Base-by-base conservation (phyloP, 2,888 invertebrate genomes). In the Drosophila nigricruria region DNA sequence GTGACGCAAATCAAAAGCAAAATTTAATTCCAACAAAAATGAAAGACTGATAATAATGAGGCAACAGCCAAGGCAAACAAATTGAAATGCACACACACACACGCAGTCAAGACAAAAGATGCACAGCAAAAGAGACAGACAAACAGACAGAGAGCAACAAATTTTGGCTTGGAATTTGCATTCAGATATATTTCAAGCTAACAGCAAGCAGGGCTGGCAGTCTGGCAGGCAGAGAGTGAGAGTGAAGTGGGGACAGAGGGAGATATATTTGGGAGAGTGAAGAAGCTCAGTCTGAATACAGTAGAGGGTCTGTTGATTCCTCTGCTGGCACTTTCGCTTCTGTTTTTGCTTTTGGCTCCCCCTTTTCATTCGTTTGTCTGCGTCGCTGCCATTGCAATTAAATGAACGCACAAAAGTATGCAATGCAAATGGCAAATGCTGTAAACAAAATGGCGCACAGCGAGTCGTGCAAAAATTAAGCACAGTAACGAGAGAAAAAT, bases 371-470 rank as follows among this genome's bases (percentile, higher is more conserved):
- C 49, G n/a, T 52, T 53, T 50, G 50, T 45, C 42, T 66, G 50
- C 50, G 49, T 57, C 65, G 56, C 61, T 66, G 72, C 58, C 61
- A 60, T 64, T 77, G 87, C 83, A 83, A 86, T 85, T 86, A 86
- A 83, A 73, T 77, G 73, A 66, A 77, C 72, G 77, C 75, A 75
- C 78, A 82, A 80, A 77, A 82, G 78, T 75, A 83, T 86, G 84
- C 87, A 70, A 81, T 74, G 82, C 57, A 62, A 84, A 81, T 73
- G 63, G 65, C 42, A 65, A 61, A 54, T 38, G 10, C 32, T 43
- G 43, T 53, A 63, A 70, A 62, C 42, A 62, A 59, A 70, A 65
- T 32, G 42, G 43, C 49, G 43, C 47, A 68, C 38, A 52, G 38
- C 36, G 52, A 65, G 45, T n/a, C 53, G 43, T 45, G 20, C 42